Evolutionary conservation across 2,113 vertebrate genomes (phyloP).

Genomic region (Megalops atlanticus): DNA sequence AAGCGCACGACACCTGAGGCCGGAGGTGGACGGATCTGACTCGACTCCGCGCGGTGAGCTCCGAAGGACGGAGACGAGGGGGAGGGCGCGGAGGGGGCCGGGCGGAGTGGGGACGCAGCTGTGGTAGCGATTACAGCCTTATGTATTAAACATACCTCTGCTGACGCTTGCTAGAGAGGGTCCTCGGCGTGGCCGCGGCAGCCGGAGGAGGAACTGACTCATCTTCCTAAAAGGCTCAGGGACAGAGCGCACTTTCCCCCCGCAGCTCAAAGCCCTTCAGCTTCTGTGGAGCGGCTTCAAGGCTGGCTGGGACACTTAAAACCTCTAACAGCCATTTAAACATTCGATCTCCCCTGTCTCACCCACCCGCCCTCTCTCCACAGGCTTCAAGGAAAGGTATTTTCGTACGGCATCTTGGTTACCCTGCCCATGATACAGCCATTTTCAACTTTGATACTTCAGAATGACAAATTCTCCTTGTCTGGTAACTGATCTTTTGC

Average conservation of each 20-base stretch:
- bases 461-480: too few relatives aligned
- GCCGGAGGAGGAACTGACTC: slow-evolving; percentile 57
- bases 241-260: slow-evolving; percentile 13
- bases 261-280: not conserved
- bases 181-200: slow-evolving; percentile 33
- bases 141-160: slow-evolving; percentile 62
- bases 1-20: too few relatives aligned
- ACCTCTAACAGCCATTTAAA: not conserved
- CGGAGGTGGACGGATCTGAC: too few relatives aligned
- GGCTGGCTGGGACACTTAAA: slow-evolving; percentile 27
- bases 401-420: not conserved
- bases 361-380: not conserved
- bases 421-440: not conserved
- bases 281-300: slow-evolving; percentile 29
- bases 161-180: slow-evolving; percentile 30
- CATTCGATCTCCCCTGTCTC: not conserved
- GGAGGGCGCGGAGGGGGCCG: not conserved
- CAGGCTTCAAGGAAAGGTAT: not conserved
- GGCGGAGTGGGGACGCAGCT: slow-evolving; percentile 49
- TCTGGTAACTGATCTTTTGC: too few relatives aligned
- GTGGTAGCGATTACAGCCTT: slow-evolving; percentile 61
- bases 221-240: slow-evolving; percentile 30
- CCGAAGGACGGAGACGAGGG: slow-evolving; percentile 19
- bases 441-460: too few relatives aligned
- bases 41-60: too few relatives aligned